Evolutionary conservation across 2,113 vertebrate species (phyloP).

Genomic region (Oryzias curvinotus): DNA sequence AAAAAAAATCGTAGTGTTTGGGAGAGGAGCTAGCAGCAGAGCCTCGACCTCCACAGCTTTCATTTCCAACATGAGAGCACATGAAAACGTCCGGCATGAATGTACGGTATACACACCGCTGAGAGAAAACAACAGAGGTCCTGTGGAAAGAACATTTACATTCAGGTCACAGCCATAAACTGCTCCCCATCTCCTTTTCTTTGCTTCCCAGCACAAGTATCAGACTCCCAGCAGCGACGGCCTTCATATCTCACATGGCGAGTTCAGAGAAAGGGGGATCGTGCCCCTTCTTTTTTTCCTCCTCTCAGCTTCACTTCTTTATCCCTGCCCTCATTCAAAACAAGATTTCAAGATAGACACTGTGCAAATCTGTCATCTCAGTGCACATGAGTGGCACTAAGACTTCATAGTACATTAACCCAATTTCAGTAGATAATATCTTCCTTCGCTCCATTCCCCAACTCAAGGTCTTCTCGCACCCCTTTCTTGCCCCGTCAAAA

Average conservation of each 20-base stretch:
- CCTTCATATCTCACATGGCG: slow-evolving; percentile 11
- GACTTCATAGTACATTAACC: slow-evolving; percentile 62
- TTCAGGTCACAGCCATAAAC: slow-evolving; percentile 37
- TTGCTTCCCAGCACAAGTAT: slow-evolving; percentile 1
- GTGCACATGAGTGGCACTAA: slow-evolving; percentile 39
- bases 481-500: slow-evolving; percentile 38
- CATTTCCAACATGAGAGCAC: slow-evolving; percentile 10
- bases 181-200: background rate
- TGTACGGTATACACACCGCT: slow-evolving; percentile 24
- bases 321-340: slow-evolving; percentile 28
- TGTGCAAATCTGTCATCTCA: slow-evolving; percentile 42
- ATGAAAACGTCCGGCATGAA: slow-evolving; percentile 15
- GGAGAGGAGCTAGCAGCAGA: slow-evolving; percentile 18
- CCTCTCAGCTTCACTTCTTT: slow-evolving; percentile 24
- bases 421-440: slow-evolving; percentile 43
- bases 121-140: slow-evolving; percentile 8
- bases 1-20: slow-evolving; percentile 30
- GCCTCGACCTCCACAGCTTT: slow-evolving; percentile 29
- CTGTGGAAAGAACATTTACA: slow-evolving; percentile 33
- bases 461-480: slow-evolving; percentile 26
- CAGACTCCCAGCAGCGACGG: slow-evolving; percentile 25
- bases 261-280: slow-evolving; percentile 19
- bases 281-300: slow-evolving; percentile 3
- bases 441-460: slow-evolving; percentile 16
- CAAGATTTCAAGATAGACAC: slow-evolving; percentile 36